Percentiles rank a stretch among this genome's conserved stretches.
Evolutionary conservation across 2,113 vertebrate genomes (phyloP).

Genomic region (Zootoca vivipara): DNA sequence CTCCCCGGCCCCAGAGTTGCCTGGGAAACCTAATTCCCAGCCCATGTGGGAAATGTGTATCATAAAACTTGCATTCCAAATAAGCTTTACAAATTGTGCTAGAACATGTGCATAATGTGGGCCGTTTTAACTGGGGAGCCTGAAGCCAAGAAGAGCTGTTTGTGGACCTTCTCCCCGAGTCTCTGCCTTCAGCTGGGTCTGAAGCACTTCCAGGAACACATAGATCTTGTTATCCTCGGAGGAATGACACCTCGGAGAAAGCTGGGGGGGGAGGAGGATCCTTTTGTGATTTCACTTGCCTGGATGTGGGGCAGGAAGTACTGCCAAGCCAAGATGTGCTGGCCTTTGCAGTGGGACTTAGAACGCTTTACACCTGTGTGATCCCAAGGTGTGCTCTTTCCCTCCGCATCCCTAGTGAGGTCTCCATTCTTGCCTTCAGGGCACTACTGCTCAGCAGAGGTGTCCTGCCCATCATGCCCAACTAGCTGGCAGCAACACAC

Average conservation of each 20-base stretch:
- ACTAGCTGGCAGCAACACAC: not conserved
- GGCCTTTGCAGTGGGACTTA: not conserved
- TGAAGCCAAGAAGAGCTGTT: too few relatives aligned
- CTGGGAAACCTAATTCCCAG: not conserved
- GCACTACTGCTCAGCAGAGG: too few relatives aligned
- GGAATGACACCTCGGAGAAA: not conserved
- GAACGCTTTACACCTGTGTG: not conserved
- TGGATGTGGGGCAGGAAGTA: too few relatives aligned
- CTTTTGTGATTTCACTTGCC: not conserved
- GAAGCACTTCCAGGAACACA: not conserved
- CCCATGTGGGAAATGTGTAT: not conserved
- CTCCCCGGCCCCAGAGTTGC: not conserved
- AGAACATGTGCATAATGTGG: not conserved
- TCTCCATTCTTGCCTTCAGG: not conserved
- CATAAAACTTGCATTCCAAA: not conserved
- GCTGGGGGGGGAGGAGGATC: not conserved
- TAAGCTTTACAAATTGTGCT: not conserved
- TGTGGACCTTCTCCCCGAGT: not conserved
- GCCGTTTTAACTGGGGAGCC: not conserved
- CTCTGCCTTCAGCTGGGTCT: not conserved
- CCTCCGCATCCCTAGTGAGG: not conserved
- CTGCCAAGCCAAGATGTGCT: too few relatives aligned
- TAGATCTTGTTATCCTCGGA: not conserved
- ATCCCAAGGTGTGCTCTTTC: too few relatives aligned
- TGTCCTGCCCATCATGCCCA: not conserved